phyloP scores from a whole-genome alignment of 1,140 invertebrate species.

The Drosophila ananassae region DNA sequence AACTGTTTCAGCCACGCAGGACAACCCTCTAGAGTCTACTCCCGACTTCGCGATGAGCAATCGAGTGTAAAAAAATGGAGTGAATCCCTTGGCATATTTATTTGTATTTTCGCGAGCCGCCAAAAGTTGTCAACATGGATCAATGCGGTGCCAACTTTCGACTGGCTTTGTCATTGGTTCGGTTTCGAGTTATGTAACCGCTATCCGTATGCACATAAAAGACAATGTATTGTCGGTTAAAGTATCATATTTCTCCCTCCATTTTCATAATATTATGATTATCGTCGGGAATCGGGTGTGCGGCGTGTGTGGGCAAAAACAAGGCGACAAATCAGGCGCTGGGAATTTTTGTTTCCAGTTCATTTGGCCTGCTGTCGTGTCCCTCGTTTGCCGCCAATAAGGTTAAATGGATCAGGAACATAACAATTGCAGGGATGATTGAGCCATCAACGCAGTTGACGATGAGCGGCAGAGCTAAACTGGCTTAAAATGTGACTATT shows the following conservation, averaged over 20 bases:
- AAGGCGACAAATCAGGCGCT: conserved; percentile 51
- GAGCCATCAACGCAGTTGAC: conserved; percentile 29
- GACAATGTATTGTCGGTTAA: conserved; percentile 62
- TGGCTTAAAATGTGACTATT: not conserved
- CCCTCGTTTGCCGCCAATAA: conserved; percentile 21
- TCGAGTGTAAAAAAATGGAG: conserved; percentile 51
- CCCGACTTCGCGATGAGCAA: conserved; percentile 10
- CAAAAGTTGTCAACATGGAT: conserved; percentile 72
- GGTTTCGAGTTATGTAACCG: conserved; percentile 41
- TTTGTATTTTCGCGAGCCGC: conserved; percentile 52
- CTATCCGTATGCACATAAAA: conserved; percentile 53
- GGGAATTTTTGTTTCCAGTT: conserved; percentile 61
- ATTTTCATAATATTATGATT: conserved; percentile 66
- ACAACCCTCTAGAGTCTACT: not conserved
- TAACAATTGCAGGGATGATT: conserved; percentile 58
- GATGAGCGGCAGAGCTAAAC: conserved; percentile 6
- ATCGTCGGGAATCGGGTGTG: conserved; percentile 8
- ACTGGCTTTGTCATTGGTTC: conserved; percentile 28
- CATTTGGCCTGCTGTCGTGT: conserved; percentile 32
- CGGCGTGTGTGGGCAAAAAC: conserved; percentile 27
- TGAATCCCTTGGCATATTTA: conserved; percentile 57
- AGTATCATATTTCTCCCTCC: conserved; percentile 64
- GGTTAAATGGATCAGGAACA: conserved; percentile 37
- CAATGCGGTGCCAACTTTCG: conserved; percentile 49
- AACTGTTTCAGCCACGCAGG: conserved; percentile 42